Evolutionary conservation across 2,113 vertebrate species (phyloP), one percentile per base, ranked within the genome.

Genomic region (Acanthochromis polyacanthus): DNA sequence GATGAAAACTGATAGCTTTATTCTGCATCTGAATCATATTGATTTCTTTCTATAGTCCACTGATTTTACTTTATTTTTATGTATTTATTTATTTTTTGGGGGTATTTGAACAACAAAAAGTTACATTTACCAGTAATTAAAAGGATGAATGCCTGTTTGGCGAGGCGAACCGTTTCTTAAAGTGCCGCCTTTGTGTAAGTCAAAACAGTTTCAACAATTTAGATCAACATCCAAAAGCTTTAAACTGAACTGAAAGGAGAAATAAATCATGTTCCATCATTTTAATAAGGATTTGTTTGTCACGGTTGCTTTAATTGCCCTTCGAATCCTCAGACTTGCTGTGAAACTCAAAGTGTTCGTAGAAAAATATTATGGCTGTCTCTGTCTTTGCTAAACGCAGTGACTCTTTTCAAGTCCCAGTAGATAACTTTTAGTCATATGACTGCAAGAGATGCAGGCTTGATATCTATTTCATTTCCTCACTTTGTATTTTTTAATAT

Each of bases 221-320:
- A 11, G 5, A 65, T 10, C 9, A 61, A 30, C 23, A 65, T 66
- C 20, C 2, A 43, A 40, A 58, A 38, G 15, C n/a, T 55, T 17
- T 53, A 20, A 71, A 72, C 57, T 63, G n/a, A 63, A 51, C n/a
- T 63, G n/a, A 63, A 51, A n/a, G 23, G 17, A 40, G 28, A n/a
- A 52, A 50, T 80, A 3, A 57, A 28, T 60, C 23, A 56, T 55
- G 14, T 53, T 30, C 23, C 23, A 23, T 48, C 56, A 48, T 28
- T 75, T 63, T 53, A 80, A 68, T 76, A 59, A 38, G 51, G 56
- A 73, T 63, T 23, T 56, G 38, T 71, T 73, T 60, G 46, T 22
- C 61, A 57, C 43, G 52, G 30, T 46, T 16, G 10, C 36, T 75
- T 10, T 62, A 70, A 75, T 66, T 71, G 60, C 32, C 30, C 40